Evolutionary conservation across 2,797 vertebrate species (phyloP), one percentile per base, ranked within the genome.

Genomic region (Cossypha heuglini): DNA sequence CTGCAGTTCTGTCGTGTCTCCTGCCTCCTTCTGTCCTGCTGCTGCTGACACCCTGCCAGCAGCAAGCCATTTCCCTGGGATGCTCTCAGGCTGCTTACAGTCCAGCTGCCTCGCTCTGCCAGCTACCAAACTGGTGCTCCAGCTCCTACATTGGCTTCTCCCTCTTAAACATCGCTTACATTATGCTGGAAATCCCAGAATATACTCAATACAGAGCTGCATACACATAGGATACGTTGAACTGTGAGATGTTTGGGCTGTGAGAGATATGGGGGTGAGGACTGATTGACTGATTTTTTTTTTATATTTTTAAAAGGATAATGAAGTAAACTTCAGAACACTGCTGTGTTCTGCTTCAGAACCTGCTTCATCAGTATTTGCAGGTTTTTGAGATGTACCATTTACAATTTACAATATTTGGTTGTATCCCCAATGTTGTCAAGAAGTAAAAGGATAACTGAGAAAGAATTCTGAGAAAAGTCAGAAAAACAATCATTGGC

Each of bases 21-120:
- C 71, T 62, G 77, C 35, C 45, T 93, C 80, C 84, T 90, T 33
- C 74, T 91, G 92, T 64, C 59, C 86, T 84, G 88, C 76, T 83
- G n/a, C 80, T 79, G n/a, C 77, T 81, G 80, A 37, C 51, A 21
- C 51, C 28, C 66, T 88, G 93, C 80, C 96, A 96, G 88, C 66
- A 73, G 59, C 78, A 64, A 72, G 40, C 45, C 5, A 59, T 86
- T 94, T 88, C 31, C 58, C 61, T 33, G 48, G 46, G 85, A 87
- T 85, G 88, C 43, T 79, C 37, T 71, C 37, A 42, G 85, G 69
- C 76, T 90, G 90, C 62, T 78, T 25, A n/a, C 37, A 66, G 38
- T 40, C 73, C 90, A 72, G 76, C 69, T 86, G 88, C 63, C 74
- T 82, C 11, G 1, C 42, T 31, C 86, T 94, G 88, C 83, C 67